phyloP scores from a whole-genome alignment of 2,113 vertebrate species.

The Haplotaxodon microlepis region DNA sequence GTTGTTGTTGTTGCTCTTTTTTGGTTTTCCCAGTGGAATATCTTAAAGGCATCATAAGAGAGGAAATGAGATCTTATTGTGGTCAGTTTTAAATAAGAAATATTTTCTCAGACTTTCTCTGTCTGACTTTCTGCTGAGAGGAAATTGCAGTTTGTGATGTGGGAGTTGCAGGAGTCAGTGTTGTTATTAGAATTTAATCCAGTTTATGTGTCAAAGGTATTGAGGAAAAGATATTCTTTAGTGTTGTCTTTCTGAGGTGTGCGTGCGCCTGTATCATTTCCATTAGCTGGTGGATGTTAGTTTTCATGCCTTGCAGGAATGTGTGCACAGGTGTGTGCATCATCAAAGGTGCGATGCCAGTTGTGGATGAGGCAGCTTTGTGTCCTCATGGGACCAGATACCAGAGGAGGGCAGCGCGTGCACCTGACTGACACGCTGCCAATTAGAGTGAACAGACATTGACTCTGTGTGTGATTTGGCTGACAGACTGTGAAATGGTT shows the following conservation, averaged over 20 bases:
- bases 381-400: constrained; percentile 2
- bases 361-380: constrained; percentile 2
- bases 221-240: background rate
- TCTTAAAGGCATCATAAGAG: background rate
- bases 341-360: background rate
- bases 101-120: background rate
- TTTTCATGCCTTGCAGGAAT: background rate
- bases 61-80: background rate
- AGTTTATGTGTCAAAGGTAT: background rate
- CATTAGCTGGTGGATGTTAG: background rate
- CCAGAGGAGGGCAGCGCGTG: background rate
- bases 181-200: background rate
- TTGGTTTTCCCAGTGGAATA: background rate
- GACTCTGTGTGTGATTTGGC: background rate
- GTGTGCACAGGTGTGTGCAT: constrained; percentile 19
- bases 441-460: constrained; percentile 12
- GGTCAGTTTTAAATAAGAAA: background rate
- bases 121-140: background rate
- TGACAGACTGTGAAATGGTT: background rate
- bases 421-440: constrained; percentile 18
- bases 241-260: background rate
- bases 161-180: background rate
- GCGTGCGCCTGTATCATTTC: background rate
- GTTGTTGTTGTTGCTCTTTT: background rate
- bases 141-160: background rate